phyloP scores from a whole-genome alignment of 2,797 vertebrate genomes.

The Lepus townsendii region DNA sequence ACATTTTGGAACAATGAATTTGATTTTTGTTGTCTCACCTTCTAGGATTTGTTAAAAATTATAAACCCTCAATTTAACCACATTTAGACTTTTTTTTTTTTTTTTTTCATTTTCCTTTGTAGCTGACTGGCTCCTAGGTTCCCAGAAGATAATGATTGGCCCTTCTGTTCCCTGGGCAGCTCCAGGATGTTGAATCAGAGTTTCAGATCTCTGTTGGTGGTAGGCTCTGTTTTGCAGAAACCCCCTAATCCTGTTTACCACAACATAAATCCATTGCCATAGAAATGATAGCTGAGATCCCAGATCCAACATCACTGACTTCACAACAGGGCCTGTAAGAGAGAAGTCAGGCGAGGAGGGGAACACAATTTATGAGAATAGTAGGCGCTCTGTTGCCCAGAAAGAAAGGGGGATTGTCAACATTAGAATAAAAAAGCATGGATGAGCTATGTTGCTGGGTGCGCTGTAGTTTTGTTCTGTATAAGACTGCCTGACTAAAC shows the following conservation, averaged over 20 bases:
- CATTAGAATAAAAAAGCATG: constrained; percentile 71
- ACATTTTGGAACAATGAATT: constrained; percentile 42
- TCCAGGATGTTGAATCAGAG: constrained; percentile 11
- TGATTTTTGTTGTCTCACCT: background rate
- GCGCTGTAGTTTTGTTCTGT: constrained; percentile 64
- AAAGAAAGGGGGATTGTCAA: constrained; percentile 71
- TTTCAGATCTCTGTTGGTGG: constrained; percentile 32
- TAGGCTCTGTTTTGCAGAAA: constrained; percentile 75
- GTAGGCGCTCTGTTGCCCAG: constrained; percentile 63
- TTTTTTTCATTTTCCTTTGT: constrained; percentile 2
- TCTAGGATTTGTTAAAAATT: background rate
- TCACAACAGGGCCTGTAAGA: constrained; percentile 74
- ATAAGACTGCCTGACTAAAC: constrained; percentile 48
- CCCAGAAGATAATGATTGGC: background rate
- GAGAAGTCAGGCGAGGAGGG: constrained; percentile 55
- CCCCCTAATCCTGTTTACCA: constrained; percentile 84
- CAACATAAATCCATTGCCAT: constrained; percentile 83
- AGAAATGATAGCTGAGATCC: constrained; percentile 85
- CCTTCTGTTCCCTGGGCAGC: background rate
- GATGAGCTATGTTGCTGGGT: constrained; percentile 52
- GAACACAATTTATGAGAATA: constrained; percentile 55
- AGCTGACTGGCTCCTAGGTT: background rate
- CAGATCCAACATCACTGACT: constrained; percentile 70
- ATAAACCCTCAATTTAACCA: background rate
- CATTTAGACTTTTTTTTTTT: background rate